Percentiles rank a stretch among this genome's conserved stretches.
Evolutionary conservation across 2,888 invertebrate genomes (phyloP).

Genomic region (Lingula anatina): DNA sequence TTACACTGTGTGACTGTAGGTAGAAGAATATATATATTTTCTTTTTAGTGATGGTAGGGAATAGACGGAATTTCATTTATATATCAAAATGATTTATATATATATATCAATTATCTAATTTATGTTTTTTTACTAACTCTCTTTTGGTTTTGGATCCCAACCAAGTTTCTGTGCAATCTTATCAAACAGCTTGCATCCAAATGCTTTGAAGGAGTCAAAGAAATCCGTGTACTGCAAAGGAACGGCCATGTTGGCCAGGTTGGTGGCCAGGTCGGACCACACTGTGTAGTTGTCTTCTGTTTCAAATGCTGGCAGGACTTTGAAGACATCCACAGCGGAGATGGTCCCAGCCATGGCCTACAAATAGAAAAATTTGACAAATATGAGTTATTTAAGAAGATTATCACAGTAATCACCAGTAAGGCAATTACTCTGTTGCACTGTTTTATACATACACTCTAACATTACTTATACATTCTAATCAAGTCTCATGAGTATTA

Average conservation of each 20-base stretch:
- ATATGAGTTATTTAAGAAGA: not conserved
- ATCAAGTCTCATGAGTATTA: too few species aligned
- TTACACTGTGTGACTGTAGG: too few species aligned
- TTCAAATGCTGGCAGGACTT: conserved; percentile 77
- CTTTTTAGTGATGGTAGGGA: too few species aligned
- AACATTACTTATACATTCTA: too few species aligned
- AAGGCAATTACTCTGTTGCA: too few species aligned
- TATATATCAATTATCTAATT: too few species aligned
- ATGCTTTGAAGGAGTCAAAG: conserved; percentile 68
- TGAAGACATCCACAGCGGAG: conserved; percentile 72
- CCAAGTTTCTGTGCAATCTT: conserved; percentile 71
- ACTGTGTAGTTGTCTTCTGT: conserved; percentile 89
- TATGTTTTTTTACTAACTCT: too few species aligned
- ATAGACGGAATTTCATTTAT: too few species aligned
- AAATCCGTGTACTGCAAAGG: conserved; percentile 76
- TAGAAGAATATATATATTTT: too few species aligned
- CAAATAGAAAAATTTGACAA: not conserved
- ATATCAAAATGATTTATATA: too few species aligned
- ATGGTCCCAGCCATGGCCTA: conserved; percentile 69
- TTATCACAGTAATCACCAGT: too few species aligned
- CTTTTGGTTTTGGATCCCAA: conserved; percentile 77
- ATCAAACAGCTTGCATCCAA: conserved; percentile 68
- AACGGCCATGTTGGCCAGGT: conserved; percentile 70
- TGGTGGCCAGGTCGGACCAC: conserved; percentile 66
- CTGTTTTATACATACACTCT: too few species aligned